Evolutionary conservation across 2,113 vertebrate species (phyloP).

Genomic region (Muscicapa adusta): DNA sequence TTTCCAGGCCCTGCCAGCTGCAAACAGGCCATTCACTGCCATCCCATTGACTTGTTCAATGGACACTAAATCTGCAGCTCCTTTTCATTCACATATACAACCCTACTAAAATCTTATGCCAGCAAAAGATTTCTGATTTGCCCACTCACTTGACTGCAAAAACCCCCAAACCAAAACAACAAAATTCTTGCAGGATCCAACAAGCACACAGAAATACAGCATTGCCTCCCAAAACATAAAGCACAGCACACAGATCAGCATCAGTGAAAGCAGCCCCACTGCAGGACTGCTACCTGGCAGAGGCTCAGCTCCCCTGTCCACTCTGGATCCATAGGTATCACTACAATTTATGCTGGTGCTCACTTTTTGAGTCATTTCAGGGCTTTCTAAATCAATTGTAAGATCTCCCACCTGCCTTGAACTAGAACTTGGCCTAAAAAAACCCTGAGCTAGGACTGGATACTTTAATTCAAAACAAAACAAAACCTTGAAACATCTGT

Average conservation of each 20-base stretch:
- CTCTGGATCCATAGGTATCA: not conserved
- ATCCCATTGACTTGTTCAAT: not conserved
- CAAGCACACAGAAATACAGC: not conserved
- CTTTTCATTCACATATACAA: not conserved
- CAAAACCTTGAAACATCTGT: constrained; percentile 17
- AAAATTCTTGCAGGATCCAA: not conserved
- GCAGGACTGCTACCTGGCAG: not conserved
- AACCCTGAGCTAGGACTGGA: not conserved
- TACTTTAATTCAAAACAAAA: constrained; percentile 34
- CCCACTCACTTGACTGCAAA: not conserved
- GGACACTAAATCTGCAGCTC: not conserved
- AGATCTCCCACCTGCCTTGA: not conserved
- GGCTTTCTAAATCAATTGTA: not conserved
- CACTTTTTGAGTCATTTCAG: not conserved
- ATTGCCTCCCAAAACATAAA: not conserved
- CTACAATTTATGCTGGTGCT: not conserved
- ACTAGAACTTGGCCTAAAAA: constrained; percentile 1
- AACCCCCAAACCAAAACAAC: not conserved
- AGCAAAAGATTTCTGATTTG: not conserved
- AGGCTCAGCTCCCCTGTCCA: not conserved
- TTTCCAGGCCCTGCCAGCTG: not conserved
- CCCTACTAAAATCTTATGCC: not conserved
- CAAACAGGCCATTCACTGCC: not conserved
- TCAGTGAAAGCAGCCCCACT: not conserved
- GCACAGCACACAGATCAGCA: accelerated